Conservation (phyloP, 2,113 vertebrate genomes). For the Carassius gibelio region DNA sequence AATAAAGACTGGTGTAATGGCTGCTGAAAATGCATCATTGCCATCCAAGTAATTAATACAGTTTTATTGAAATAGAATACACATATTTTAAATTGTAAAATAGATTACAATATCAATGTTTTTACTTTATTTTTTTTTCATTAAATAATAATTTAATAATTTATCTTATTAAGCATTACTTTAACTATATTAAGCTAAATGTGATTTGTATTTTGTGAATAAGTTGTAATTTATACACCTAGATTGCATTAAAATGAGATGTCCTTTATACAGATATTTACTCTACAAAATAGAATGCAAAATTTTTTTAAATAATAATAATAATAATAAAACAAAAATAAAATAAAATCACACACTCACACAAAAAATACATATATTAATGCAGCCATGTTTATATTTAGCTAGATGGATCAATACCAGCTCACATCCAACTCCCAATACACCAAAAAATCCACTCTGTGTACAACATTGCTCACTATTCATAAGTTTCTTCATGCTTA, state of each 20-base stretch:
- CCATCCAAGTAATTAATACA: no score
- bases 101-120: neutral
- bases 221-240: neutral
- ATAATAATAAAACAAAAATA: neutral
- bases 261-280: neutral
- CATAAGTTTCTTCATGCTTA: neutral
- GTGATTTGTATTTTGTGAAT: neutral
- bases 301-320: no score
- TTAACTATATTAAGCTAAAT: no score
- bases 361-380: neutral
- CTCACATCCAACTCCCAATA: slow-evolving; percentile 13
- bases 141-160: no score
- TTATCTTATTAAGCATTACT: no score
- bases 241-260: neutral
- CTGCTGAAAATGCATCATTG: no score
- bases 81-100: neutral
- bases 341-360: neutral
- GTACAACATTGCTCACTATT: slow-evolving; percentile 7
- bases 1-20: no score
- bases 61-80: neutral
- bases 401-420: slow-evolving; percentile 10
- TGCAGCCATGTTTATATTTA: slow-evolving; percentile 12
- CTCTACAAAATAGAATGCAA: neutral
- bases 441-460: slow-evolving; percentile 6
- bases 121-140: no score